These are phyloP conservation scores for Ecliptopera silaceata DNA, from an alignment of 2,888 invertebrate genomes.

Conservation along the genomic window DNA sequence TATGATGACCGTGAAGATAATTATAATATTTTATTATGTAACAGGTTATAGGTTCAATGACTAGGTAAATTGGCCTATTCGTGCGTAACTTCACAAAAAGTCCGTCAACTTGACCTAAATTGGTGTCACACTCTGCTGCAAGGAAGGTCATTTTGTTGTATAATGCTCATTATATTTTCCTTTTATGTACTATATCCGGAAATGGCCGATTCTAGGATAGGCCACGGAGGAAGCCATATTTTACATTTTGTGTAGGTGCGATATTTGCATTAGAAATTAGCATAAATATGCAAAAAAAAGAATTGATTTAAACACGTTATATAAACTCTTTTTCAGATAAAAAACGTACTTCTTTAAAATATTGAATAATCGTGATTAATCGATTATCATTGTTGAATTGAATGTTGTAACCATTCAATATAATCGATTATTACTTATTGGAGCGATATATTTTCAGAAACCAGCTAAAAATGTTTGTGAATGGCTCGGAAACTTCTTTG, in stretches of 20 bases:
- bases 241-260: no score
- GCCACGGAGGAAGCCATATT: no score
- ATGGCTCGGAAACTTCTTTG: conserved; percentile 88
- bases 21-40: conserved; percentile 45
- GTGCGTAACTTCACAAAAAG: conserved; percentile 71
- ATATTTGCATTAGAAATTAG: no score
- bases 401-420: not conserved
- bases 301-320: no score
- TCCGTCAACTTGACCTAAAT: conserved; percentile 76
- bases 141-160: conserved; percentile 53
- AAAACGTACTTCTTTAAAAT: no score
- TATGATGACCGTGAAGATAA: conserved; percentile 42
- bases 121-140: conserved; percentile 60
- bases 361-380: no score
- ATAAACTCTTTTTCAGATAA: no score
- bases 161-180: no score
- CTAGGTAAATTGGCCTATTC: conserved; percentile 58
- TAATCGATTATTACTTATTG: not conserved
- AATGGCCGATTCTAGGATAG: no score
- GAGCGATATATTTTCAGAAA: conserved; percentile 51
- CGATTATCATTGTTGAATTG: no score
- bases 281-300: no score
- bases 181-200: no score
- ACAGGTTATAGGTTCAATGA: conserved; percentile 69
- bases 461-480: conserved; percentile 74